Evolutionary conservation across 2,888 invertebrate species (phyloP), one percentile per base, ranked within the genome.

Genomic region (Cactoblastis cactorum): DNA sequence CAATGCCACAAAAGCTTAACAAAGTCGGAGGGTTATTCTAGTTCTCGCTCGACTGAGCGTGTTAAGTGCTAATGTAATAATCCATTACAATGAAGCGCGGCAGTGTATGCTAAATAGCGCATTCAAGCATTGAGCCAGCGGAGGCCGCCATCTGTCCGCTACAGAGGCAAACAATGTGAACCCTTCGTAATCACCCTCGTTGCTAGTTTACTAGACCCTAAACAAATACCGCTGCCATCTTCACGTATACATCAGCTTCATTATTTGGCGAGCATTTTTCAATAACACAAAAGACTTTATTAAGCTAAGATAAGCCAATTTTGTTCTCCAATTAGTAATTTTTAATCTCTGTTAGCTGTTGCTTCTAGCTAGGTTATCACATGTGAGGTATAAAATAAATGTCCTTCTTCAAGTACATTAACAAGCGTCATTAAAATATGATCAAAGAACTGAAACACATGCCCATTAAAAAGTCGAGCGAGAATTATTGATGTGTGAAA

Each of bases 51-150:
- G 74, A 80, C 82, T 79, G 80, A 83, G 85, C 87, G 77, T 83
- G 83, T 83, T 87, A 84, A 88, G 86, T 87, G 88, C 82, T 88
- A 89, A 89, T 89, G 87, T 87, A 86, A 88, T 88, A 88, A 88
- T 88, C 83, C 83, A 88, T 86, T 86, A 88, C 83, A 88, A 87
- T 87, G 83, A 83, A 86, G 78, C 83, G 77, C 76, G 70, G 80
- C 80, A 77, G 78, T 83, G 83, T 80, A 79, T 83, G 83, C 84
- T 87, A 88, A 88, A 88, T 83, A 88, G 86, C 84, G 84, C 84
- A 84, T 86, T 87, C 79, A 79, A 81, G 78, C 84, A 77, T 79
- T 72, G 77, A 82, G 72, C 65, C 69, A 67, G 69, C 59, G 67
- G 64, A 62, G 69, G 71, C 72, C 76, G 83, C 83, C 88, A 88